Evolutionary conservation across 2,113 vertebrate genomes (phyloP).

Genomic region (Blennius ocellaris): DNA sequence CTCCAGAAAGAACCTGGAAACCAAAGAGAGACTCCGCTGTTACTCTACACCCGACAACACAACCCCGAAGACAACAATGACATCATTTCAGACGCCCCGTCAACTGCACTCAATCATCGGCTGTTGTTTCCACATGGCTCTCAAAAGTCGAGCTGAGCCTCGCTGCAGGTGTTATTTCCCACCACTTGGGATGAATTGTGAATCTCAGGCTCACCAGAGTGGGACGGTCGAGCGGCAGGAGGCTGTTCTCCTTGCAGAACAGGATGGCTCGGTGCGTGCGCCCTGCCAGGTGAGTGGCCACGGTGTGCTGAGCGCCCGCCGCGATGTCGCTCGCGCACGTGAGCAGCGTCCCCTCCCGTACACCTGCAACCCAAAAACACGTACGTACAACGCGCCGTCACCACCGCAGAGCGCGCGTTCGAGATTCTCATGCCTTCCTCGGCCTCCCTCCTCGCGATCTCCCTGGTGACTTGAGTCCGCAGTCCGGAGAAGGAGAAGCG

Average conservation of each 20-base stretch:
- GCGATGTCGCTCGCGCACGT: conserved; percentile 90
- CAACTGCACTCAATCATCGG: no score
- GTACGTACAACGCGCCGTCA: neutral
- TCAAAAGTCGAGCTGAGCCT: neutral
- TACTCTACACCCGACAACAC: no score
- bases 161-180: no score
- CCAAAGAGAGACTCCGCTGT: no score
- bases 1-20: conserved; percentile 92
- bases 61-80: no score
- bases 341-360: conserved; percentile 85
- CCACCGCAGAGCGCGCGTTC: neutral
- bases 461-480: conserved; percentile 76
- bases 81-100: no score
- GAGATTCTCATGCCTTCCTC: conserved; percentile 89
- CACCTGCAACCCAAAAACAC: conserved; percentile 74
- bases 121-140: no score
- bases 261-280: conserved; percentile 91
- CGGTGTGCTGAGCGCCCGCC: conserved; percentile 87
- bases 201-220: conserved; percentile 83
- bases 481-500: conserved; percentile 94
- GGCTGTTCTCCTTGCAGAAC: conserved; percentile 86
- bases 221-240: conserved; percentile 81
- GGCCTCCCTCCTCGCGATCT: conserved; percentile 85
- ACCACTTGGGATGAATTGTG: neutral
- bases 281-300: conserved; percentile 87